phyloP scores from a whole-genome alignment of 2,888 invertebrate genomes.

The Coremacera marginata region DNA sequence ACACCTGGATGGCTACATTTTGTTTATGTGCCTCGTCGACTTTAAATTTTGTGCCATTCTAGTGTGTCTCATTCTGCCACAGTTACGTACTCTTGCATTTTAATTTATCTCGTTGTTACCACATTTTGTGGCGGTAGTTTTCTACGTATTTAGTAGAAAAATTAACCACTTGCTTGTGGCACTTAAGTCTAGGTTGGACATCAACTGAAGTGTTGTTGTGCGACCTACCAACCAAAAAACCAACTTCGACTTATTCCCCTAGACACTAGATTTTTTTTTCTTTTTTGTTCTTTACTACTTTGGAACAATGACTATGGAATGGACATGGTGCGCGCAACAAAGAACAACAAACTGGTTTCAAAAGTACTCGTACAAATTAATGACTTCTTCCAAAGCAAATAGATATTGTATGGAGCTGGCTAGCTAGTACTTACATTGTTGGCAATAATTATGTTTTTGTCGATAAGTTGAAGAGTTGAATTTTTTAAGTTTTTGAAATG shows the following conservation, averaged over 20 bases:
- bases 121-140: constrained; percentile 14
- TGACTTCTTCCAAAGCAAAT: too few relatives aligned
- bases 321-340: background rate
- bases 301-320: constrained; percentile 25
- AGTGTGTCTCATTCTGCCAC: background rate
- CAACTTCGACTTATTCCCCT: background rate
- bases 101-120: constrained; percentile 33
- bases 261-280: too few relatives aligned
- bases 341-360: constrained; percentile 25
- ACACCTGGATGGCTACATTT: constrained; percentile 18
- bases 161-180: constrained; percentile 13
- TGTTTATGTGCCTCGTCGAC: background rate
- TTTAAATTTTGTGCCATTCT: background rate
- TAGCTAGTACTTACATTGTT: background rate
- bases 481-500: background rate
- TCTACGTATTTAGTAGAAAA: constrained; percentile 24
- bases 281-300: background rate
- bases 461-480: background rate
- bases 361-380: too few relatives aligned
- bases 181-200: background rate
- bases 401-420: too few relatives aligned
- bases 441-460: background rate
- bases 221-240: background rate
- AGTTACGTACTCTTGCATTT: background rate
- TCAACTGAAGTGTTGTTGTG: background rate